A percentile compares a stretch with the other conserved stretches of the same genome.
Evolutionary conservation across 2,113 vertebrate genomes (phyloP).

Genomic region (Asarcornis scutulata): DNA sequence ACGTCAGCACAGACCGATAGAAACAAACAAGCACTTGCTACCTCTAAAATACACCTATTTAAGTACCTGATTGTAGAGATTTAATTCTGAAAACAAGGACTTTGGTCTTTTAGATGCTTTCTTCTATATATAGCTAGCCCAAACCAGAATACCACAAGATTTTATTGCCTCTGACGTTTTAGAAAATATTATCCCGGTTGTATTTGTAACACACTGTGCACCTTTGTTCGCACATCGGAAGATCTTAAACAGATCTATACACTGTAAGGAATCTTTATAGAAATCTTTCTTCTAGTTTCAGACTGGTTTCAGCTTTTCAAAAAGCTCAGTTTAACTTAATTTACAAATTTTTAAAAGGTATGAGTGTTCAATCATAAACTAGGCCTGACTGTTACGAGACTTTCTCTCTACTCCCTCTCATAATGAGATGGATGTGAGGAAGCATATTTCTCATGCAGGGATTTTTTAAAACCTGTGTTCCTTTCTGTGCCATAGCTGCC

Average conservation of each 20-base stretch:
- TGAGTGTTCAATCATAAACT: rapidly evolving
- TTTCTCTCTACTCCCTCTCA: neutral
- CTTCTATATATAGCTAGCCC: neutral
- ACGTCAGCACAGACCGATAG: neutral
- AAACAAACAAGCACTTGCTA: neutral
- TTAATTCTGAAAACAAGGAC: neutral
- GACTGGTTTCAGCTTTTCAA: neutral
- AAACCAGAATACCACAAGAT: neutral
- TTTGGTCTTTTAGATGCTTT: neutral
- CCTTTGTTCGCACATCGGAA: neutral
- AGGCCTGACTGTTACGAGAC: neutral
- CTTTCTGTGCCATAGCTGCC: neutral
- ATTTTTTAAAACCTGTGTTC: neutral
- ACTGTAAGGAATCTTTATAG: neutral
- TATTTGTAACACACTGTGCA: neutral
- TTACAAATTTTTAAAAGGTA: neutral
- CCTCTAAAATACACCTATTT: neutral
- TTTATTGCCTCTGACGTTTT: slow-evolving; percentile 14
- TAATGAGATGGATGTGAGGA: neutral
- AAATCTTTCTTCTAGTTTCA: slow-evolving; percentile 22
- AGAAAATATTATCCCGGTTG: neutral
- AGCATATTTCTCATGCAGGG: neutral
- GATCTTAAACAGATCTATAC: neutral
- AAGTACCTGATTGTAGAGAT: neutral
- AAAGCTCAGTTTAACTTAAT: neutral